A percentile compares a stretch with the other conserved stretches of the same genome.
Conservation (phyloP, 2,888 invertebrate species). For the Campoplex nolae region DNA sequence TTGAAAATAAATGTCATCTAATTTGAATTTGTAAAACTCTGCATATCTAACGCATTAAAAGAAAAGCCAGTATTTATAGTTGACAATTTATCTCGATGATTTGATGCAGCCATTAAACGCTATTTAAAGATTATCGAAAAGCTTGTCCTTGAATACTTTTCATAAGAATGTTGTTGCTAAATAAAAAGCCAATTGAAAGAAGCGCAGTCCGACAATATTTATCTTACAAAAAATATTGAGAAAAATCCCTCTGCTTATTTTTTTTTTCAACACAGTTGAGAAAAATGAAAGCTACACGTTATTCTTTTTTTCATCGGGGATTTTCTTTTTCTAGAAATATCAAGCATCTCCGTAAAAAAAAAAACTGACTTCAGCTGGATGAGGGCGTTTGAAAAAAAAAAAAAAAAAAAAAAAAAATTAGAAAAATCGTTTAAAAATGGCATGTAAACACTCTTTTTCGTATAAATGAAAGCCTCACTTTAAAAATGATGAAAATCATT, state of each 20-base stretch:
- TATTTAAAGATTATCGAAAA: constrained; percentile 14
- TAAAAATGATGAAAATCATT: neutral
- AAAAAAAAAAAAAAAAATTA: neutral
- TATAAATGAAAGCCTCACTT: neutral
- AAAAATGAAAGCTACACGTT: too few relatives aligned
- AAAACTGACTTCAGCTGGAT: too few relatives aligned
- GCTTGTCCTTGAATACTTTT: constrained; percentile 15
- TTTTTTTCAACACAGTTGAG: too few relatives aligned
- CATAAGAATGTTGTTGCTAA: neutral
- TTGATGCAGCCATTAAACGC: neutral
- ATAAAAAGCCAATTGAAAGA: neutral
- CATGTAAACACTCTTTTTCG: neutral
- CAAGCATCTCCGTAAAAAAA: too few relatives aligned
- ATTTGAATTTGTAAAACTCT: neutral
- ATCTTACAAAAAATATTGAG: too few relatives aligned
- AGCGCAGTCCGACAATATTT: neutral
- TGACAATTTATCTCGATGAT: neutral
- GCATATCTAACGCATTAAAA: neutral
- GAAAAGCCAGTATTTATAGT: neutral
- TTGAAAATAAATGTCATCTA: neutral
- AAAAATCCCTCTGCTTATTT: too few relatives aligned
- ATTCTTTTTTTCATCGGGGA: too few relatives aligned
- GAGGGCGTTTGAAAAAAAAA: neutral
- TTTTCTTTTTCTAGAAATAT: too few relatives aligned
- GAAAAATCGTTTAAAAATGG: neutral